Percentiles rank a stretch among this genome's conserved stretches.
phyloP scores from a whole-genome alignment of 53 echinoderm and acorn worm genomes.

The Antedon mediterranea region DNA sequence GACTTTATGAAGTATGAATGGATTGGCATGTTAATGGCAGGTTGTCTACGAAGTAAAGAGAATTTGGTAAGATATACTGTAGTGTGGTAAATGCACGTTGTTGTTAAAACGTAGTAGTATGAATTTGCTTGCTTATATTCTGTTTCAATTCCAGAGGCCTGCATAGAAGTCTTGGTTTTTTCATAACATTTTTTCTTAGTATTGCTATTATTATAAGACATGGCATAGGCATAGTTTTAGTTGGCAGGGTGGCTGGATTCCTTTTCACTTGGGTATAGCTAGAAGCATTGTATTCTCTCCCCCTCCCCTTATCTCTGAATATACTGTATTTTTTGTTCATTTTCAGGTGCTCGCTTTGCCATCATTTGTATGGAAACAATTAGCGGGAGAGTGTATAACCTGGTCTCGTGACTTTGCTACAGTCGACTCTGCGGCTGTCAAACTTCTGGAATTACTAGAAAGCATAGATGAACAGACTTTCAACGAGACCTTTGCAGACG shows the following conservation, averaged over 20 bases:
- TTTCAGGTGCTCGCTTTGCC: constrained; percentile 87
- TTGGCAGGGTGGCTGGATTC: too few species aligned
- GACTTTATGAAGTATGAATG: constrained; percentile 83
- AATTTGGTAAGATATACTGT: constrained; percentile 76
- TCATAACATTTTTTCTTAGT: too few species aligned
- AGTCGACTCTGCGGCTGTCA: constrained; percentile 89
- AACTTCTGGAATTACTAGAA: constrained; percentile 71
- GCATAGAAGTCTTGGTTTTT: too few species aligned
- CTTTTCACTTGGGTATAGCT: too few species aligned
- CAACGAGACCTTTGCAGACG: constrained; percentile 64
- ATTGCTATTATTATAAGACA: too few species aligned
- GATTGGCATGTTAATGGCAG: constrained; percentile 96
- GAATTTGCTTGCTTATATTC: too few species aligned
- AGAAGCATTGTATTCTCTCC: too few species aligned
- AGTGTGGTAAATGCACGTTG: too few species aligned
- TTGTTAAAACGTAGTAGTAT: too few species aligned
- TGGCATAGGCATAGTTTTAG: too few species aligned
- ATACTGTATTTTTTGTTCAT: neutral
- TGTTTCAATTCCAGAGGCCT: too few species aligned
- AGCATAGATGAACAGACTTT: constrained; percentile 63
- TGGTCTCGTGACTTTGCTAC: constrained; percentile 89
- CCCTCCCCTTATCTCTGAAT: too few species aligned
- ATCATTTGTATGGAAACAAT: constrained; percentile 75
- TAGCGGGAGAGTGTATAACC: constrained; percentile 72
- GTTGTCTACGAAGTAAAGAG: constrained; percentile 87